These are phyloP conservation scores for Epistrophe eligans DNA, from an alignment of 2,888 invertebrate genomes.

Conservation along the genomic window DNA sequence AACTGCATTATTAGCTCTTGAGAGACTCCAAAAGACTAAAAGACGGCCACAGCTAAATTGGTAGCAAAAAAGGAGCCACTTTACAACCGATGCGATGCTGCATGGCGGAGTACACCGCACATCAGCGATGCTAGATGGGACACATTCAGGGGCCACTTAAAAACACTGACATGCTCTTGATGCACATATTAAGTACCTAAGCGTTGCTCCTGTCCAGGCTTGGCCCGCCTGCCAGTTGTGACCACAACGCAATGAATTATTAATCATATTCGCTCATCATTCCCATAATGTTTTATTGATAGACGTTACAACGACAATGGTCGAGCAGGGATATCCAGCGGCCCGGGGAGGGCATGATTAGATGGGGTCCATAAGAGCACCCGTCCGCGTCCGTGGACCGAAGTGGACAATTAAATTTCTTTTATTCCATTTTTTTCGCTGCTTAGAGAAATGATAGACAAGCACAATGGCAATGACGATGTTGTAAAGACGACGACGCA, in stretches of 20 bases:
- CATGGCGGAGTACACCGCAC: conserved; percentile 15
- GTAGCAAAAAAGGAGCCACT: conserved; percentile 58
- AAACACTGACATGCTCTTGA: conserved; percentile 75
- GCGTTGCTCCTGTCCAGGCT: conserved; percentile 60
- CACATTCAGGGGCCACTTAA: conserved; percentile 74
- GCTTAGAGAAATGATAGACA: conserved; percentile 71
- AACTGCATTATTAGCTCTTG: conserved; percentile 66
- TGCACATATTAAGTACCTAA: conserved; percentile 76
- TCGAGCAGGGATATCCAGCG: background rate
- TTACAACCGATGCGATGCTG: background rate
- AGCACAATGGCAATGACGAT: conserved; percentile 52
- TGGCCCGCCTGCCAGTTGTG: conserved; percentile 60
- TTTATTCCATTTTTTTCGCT: conserved; percentile 46
- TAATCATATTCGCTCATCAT: conserved; percentile 77
- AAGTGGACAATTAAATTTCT: conserved; percentile 74
- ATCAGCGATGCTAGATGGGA: conserved; percentile 55
- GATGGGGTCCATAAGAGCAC: conserved; percentile 53
- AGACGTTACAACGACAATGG: conserved; percentile 36
- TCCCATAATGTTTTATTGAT: conserved; percentile 79
- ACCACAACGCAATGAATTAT: conserved; percentile 74
- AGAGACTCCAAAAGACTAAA: conserved; percentile 40
- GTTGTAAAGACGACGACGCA: conserved; percentile 47
- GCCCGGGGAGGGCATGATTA: conserved; percentile 46
- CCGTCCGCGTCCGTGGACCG: conserved; percentile 9
- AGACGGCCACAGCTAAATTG: conserved; percentile 61